These are phyloP conservation scores for Hypotaenidia philippensis DNA, from an alignment of 2,797 vertebrate species.

Conservation along the genomic window DNA sequence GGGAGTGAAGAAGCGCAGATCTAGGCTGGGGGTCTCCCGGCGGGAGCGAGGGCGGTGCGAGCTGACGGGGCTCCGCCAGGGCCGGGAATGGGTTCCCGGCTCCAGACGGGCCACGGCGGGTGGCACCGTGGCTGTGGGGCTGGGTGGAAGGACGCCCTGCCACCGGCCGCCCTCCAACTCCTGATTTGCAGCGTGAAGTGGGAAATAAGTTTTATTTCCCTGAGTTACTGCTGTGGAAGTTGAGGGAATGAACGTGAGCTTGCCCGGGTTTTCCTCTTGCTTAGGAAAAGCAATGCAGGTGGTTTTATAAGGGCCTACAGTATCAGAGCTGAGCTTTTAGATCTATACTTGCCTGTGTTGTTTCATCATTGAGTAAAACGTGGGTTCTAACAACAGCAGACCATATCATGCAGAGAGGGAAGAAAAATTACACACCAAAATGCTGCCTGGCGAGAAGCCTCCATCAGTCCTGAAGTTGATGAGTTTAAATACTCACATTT, in stretches of 20 bases:
- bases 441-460: not conserved
- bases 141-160: not conserved
- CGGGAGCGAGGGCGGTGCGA: not conserved
- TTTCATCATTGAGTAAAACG: rapidly evolving
- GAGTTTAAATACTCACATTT: not conserved
- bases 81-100: no score
- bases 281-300: rapidly evolving
- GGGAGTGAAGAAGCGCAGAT: not conserved
- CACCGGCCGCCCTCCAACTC: not conserved
- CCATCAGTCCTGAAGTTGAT: not conserved
- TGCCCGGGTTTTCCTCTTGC: rapidly evolving
- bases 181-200: rapidly evolving
- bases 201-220: not conserved
- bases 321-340: not conserved
- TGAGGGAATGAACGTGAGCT: rapidly evolving
- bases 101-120: not conserved
- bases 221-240: not conserved
- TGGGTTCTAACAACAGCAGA: not conserved
- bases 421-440: rapidly evolving
- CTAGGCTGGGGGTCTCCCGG: no score
- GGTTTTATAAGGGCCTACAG: not conserved
- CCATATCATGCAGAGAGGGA: rapidly evolving
- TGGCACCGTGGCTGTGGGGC: not conserved
- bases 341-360: rapidly evolving
- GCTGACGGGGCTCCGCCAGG: not conserved